A percentile compares a stretch with the other conserved stretches of the same genome.
Conservation (phyloP, 2,888 invertebrate species). For the Acrobasis consociella region DNA sequence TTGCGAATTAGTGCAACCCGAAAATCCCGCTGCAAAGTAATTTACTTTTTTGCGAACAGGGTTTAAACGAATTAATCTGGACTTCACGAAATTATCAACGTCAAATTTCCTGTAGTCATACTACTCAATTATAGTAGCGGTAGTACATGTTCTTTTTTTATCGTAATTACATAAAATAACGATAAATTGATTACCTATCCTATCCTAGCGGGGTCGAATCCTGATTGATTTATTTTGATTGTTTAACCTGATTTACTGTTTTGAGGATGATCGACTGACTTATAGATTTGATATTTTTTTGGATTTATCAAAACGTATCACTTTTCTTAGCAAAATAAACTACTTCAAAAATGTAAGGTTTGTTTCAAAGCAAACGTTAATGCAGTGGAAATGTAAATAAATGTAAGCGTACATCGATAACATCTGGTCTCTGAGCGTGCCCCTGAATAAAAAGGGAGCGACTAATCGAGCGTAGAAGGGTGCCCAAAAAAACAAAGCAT, state of each 20-base stretch:
- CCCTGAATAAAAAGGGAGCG: constrained; percentile 56
- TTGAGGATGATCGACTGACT: too few species aligned
- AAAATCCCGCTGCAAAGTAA: constrained; percentile 31
- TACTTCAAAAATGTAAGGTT: too few species aligned
- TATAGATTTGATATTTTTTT: too few species aligned
- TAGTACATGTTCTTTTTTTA: not conserved
- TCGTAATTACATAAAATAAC: too few species aligned
- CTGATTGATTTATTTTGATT: too few species aligned
- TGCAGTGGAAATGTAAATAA: constrained; percentile 21
- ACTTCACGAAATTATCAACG: constrained; percentile 1
- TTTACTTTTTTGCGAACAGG: constrained; percentile 27
- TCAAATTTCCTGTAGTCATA: not conserved
- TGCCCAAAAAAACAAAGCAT: constrained; percentile 60
- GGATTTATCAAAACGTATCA: too few species aligned
- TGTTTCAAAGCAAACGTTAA: not conserved
- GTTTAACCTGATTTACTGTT: too few species aligned
- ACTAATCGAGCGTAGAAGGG: constrained; percentile 59
- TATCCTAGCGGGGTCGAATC: too few species aligned
- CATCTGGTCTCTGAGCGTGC: constrained; percentile 52
- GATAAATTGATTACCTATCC: too few species aligned
- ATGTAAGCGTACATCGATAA: constrained; percentile 38
- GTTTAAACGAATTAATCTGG: constrained; percentile 8
- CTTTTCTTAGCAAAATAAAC: too few species aligned
- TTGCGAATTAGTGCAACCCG: constrained; percentile 32
- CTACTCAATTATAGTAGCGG: not conserved